Percentiles rank a stretch among this genome's conserved stretches.
Evolutionary conservation across 2,797 vertebrate genomes (phyloP).

Genomic region (Kryptopterus vitreolus): DNA sequence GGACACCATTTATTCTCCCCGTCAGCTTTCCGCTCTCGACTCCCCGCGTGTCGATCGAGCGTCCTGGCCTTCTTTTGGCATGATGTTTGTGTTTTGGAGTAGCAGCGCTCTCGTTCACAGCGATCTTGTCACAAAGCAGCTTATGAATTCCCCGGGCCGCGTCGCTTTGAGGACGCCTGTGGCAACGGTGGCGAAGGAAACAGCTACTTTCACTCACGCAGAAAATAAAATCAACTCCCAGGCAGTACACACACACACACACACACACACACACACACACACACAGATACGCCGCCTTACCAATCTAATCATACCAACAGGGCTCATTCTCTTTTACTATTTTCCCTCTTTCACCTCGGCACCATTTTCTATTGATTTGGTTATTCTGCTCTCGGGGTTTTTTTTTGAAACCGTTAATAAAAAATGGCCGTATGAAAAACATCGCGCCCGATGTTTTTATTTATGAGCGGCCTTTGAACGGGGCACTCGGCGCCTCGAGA

Average conservation of each 20-base stretch:
- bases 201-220: conserved; percentile 37
- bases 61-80: conserved; percentile 18
- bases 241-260: conserved; percentile 9
- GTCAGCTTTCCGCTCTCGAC: background rate
- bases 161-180: conserved; percentile 53
- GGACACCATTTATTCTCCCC: conserved; percentile 19
- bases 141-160: conserved; percentile 50
- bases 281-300: conserved; percentile 8
- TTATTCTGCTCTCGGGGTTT: background rate
- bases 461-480: conserved; percentile 45
- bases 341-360: too few relatives aligned
- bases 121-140: conserved; percentile 51
- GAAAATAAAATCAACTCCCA: conserved; percentile 45
- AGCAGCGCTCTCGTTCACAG: conserved; percentile 38
- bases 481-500: conserved; percentile 17
- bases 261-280: conserved; percentile 2
- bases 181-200: conserved; percentile 51
- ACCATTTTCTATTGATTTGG: background rate
- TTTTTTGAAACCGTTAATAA: too few relatives aligned
- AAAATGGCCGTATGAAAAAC: too few relatives aligned
- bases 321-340: background rate
- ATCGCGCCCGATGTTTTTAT: conserved; percentile 37
- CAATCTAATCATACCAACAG: conserved; percentile 30
- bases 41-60: conserved; percentile 22
- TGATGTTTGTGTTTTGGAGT: conserved; percentile 27